Base-by-base conservation (phyloP, 2,888 invertebrate species). In the Sphaerophoria taeniata region DNA sequence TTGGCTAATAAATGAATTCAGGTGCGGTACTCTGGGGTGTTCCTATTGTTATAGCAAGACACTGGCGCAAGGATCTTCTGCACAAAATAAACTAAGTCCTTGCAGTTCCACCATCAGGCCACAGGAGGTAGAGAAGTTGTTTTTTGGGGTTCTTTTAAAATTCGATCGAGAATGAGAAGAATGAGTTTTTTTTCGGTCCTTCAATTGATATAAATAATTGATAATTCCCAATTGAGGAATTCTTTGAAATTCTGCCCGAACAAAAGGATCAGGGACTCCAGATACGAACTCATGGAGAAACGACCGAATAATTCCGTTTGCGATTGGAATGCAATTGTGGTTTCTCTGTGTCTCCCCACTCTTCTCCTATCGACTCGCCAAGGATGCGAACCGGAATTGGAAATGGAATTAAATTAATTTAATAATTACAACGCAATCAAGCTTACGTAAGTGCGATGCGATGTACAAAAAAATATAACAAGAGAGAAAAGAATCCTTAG, bases 361-460 rank as follows among this genome's bases (percentile, higher is more conserved):
- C 67, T 39, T 4, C 45, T 14, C 16, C 12, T 4, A 1, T 7
- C 11, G 34, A 33, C 6, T 3, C 34, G 7, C 39, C 11, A n/a
- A n/a, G 11, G 24, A 49, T 39, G 51, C 7, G 6, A 58, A 1
- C 7, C 14, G 16, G 16, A 47, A 63, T 39, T 65, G 36, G 36
- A 33, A 79, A 71, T 79, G 65, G 67, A 70, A 84, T 79, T 63
- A 70, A 84, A 84, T 84, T 79, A 84, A 84, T 79, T 79, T 84
- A 58, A 75, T 84, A 84, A 84, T 84, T 84, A 79, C 83, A 79
- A 79, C 71, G 83, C 83, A 84, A 84, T 84, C 79, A 79, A 69
- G 70, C 83, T 75, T 53, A 74, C 53, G 74, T 71, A 79, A 84
- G 79, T 63, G 51, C 67, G 53, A 12, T 65, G 69, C 39, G 60